These are phyloP conservation scores for Lasioglossum vierecki DNA, from an alignment of 2,888 invertebrate genomes.

Conservation along the genomic window DNA sequence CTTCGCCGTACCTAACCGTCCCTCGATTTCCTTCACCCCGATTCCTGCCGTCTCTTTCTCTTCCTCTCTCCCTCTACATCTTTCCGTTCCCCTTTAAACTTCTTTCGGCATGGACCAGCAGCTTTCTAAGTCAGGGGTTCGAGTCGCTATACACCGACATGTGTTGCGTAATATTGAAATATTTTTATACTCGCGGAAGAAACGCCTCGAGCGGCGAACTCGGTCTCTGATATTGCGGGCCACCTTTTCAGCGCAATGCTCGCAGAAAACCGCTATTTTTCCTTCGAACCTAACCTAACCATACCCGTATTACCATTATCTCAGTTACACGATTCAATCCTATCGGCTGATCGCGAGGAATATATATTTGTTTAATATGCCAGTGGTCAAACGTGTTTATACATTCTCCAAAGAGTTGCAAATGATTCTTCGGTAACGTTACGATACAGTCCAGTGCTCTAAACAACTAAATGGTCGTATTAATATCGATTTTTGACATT, in stretches of 20 bases:
- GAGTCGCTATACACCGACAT: slow-evolving; percentile 71
- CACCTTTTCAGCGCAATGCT: slow-evolving; percentile 17
- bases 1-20: slow-evolving; percentile 5
- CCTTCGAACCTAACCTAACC: not conserved
- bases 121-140: slow-evolving; percentile 50
- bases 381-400: too few species aligned
- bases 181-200: slow-evolving; percentile 71
- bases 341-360: not conserved
- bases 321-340: not conserved
- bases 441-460: not conserved
- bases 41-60: slow-evolving; percentile 12
- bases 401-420: not conserved
- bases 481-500: not conserved
- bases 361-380: not conserved
- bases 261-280: slow-evolving; percentile 4
- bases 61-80: slow-evolving; percentile 41
- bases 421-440: not conserved
- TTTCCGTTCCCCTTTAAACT: slow-evolving; percentile 33
- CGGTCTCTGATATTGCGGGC: slow-evolving; percentile 45
- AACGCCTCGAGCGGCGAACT: slow-evolving; percentile 42
- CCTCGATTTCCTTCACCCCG: slow-evolving; percentile 28
- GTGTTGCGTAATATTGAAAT: slow-evolving; percentile 76
- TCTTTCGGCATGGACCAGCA: slow-evolving; percentile 39
- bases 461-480: not conserved
- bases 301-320: not conserved